Base-by-base conservation (phyloP, 2,797 vertebrate genomes). In the Dendrocincla fuliginosa region DNA sequence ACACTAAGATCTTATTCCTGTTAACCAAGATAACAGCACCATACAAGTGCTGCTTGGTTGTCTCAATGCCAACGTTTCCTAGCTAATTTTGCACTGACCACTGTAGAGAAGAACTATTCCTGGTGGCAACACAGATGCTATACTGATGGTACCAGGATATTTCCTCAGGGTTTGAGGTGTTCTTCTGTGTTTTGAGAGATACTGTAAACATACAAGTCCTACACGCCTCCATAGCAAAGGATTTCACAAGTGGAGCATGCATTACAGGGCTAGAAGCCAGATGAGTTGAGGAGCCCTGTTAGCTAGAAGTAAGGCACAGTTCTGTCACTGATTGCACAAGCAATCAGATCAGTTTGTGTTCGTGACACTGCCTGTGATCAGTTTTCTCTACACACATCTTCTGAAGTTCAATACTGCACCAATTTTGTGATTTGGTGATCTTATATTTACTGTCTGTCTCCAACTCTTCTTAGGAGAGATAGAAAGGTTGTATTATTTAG, bases 181-280 rank as follows among this genome's bases (percentile, higher is more conserved):
- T 83, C 16, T 84, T 84, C 42, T 15, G 9, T 73, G 18, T 30
- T 79, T 67, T 19, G 15, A 57, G 23, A 82, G 13, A 4, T 32
- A 3, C 16, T 16, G 5, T n/a, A 19, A 74, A 71, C 14, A 7
- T 19, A 8, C 0, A 1, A 53, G 16, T 37, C 16, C 24, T 42
- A 10, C 18, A 9, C 9, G 22, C 5, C 13, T 75, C 32, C 18
- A 16, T 7, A 25, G n/a, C 50, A 81, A n/a, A 76, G 10, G 17
- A 37, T 71, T 79, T 80, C 6, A 5, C 24, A n/a, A 0, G 0
- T 28, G 55, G 78, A 53, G 15, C 44, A 42, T 1, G 0, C 2
- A 2, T 25, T 56, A 6, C 32, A 85, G 37, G 49, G 17, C 16
- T 84, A 32, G 32, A 70, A 63, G n/a, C 4, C 41, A 30, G 20